Conservation (phyloP, 2,113 vertebrate species). For the Gallinago jamesoni region DNA sequence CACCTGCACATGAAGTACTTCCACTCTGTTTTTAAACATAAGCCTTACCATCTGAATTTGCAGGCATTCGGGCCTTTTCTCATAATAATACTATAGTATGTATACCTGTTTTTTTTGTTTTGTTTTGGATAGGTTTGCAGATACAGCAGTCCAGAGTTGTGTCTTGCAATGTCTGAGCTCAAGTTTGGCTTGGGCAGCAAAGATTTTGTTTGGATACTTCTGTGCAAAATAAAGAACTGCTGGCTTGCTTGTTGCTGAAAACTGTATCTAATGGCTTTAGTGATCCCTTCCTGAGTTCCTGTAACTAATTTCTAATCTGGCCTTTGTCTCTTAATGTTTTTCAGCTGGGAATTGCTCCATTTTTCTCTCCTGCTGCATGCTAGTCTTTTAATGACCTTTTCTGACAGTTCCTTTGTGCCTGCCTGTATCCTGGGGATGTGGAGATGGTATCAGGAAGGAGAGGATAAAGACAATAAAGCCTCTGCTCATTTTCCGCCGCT, state of each 20-base stretch:
- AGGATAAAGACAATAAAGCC: background rate
- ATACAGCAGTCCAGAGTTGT: background rate
- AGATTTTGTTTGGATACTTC: background rate
- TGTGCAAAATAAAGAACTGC: background rate
- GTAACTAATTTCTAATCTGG: background rate
- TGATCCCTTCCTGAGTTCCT: background rate
- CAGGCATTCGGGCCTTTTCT: background rate
- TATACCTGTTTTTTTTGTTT: background rate
- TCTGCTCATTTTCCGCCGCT: background rate
- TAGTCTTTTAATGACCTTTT: background rate
- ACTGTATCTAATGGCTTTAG: background rate
- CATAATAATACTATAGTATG: background rate
- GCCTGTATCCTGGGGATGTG: background rate
- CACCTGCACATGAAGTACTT: background rate
- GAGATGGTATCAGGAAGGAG: background rate
- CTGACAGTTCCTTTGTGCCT: background rate
- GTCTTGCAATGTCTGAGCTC: background rate
- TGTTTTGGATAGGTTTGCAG: background rate
- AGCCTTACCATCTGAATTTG: background rate
- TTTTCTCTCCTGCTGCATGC: background rate
- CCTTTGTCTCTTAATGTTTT: background rate
- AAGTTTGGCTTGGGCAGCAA: background rate
- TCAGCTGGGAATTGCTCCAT: background rate
- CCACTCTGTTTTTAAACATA: background rate
- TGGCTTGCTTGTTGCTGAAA: background rate